Percentiles rank a stretch among this genome's conserved stretches.
phyloP scores from a whole-genome alignment of 92 coral and sea anemone species.

The Epizoanthus scotinus region DNA sequence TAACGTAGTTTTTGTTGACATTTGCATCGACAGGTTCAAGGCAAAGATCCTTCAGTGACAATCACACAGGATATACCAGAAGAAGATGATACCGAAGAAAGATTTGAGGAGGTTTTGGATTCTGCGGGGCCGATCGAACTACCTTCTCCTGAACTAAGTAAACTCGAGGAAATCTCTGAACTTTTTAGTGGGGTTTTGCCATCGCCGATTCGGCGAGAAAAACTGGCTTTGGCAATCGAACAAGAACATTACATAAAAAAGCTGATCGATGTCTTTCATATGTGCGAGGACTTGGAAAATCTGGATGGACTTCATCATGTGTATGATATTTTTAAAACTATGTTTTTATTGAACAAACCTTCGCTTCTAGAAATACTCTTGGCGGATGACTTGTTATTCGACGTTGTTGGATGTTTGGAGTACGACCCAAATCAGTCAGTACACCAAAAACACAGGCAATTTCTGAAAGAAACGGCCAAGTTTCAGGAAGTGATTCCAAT shows the following conservation, averaged over 20 bases:
- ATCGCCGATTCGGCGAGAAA: slow-evolving; percentile 89
- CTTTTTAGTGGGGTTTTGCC: slow-evolving; percentile 92
- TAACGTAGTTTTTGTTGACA: slow-evolving; percentile 45
- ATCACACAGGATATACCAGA: slow-evolving; percentile 96
- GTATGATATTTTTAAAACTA: slow-evolving; percentile 93
- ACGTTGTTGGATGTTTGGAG: slow-evolving; percentile 94
- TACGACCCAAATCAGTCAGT: slow-evolving; percentile 81
- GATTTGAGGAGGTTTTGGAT: slow-evolving; percentile 97
- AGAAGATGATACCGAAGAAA: slow-evolving; percentile 93
- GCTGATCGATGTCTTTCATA: slow-evolving; percentile 91
- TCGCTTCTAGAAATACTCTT: slow-evolving; percentile 91
- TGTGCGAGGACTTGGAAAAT: slow-evolving; percentile 99
- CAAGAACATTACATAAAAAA: slow-evolving; percentile 94
- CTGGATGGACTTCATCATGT: slow-evolving; percentile 91
- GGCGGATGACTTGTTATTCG: slow-evolving; percentile 82
- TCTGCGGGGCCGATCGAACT: slow-evolving; percentile 96
- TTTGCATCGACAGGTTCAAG: slow-evolving; percentile 83
- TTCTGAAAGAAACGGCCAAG: slow-evolving; percentile 88
- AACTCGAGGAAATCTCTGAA: slow-evolving; percentile 91
- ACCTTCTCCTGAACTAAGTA: slow-evolving; percentile 94
- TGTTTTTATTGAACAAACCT: slow-evolving; percentile 94
- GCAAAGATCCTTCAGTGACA: slow-evolving; percentile 97
- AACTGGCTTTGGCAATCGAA: slow-evolving; percentile 91
- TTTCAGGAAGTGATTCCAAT: slow-evolving; percentile 95
- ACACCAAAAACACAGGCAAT: slow-evolving; percentile 82